Evolutionary conservation across 2,797 vertebrate species (phyloP), one percentile per base, ranked within the genome.

Genomic region (Lindbergichthys nudifrons): DNA sequence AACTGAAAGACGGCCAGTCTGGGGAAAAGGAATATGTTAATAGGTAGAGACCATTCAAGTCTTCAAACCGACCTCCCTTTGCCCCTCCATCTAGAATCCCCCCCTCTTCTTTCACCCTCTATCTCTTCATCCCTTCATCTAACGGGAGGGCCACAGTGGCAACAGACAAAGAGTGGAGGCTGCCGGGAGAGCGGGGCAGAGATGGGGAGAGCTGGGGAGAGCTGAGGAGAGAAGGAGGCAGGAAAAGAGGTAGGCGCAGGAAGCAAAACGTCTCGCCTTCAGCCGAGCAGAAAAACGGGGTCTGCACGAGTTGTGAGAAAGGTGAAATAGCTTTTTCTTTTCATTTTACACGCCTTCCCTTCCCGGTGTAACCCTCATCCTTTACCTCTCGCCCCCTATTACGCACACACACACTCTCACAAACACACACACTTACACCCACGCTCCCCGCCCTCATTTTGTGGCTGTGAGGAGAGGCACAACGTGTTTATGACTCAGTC

Each of bases 281-380:
- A 92, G 83, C 84, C 70, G 82, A 91, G 90, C 84, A 90, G 86
- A 88, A 93, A 91, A 91, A 91, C 85, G 77, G 82, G 84, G 87
- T 89, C 83, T 82, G 84, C 70, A 46, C 63, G 60, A 93, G 89
- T 91, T 93, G 90, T 90, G 91, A 89, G 89, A 94, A 96, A 97
- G 96, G 96, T 96, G 96, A 96, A 97, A 98, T 95, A 95, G 96
- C 94, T 93, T 95, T 93, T 95, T 93, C 94, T 95, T 95, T 94
- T 95, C 91, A 91, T 94, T 90, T 92, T 91, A 88, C 92, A 93
- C 94, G 88, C 85, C 94, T 94, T 87, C 39, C 65, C 80, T 96
- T 93, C 89, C 89, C 70, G 43, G 71, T 85, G 89, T 88, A 92
- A 93, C 89, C 91, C 89, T 93, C 91, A 93, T 90, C 92, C 92